phyloP scores from a whole-genome alignment of 2,888 invertebrate genomes.

The Patella ulyssiponensis region DNA sequence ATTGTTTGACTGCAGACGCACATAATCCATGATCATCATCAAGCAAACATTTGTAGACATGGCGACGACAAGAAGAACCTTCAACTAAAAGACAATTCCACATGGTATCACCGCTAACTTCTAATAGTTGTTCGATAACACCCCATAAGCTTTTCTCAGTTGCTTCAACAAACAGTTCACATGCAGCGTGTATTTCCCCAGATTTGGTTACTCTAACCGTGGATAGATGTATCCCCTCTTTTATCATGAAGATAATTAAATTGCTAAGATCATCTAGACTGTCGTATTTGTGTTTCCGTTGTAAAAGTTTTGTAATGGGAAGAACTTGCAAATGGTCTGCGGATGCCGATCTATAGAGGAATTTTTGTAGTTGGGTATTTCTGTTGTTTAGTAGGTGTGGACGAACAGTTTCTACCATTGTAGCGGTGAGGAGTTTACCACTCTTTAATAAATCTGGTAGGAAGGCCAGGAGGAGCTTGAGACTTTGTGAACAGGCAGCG shows the following conservation, averaged over 20 bases:
- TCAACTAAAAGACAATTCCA: conserved; percentile 36
- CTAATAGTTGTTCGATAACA: conserved; percentile 27
- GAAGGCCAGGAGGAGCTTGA: too few relatives aligned
- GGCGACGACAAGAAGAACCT: not conserved
- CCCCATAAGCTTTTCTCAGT: conserved; percentile 30
- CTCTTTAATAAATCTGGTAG: too few relatives aligned
- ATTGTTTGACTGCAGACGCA: not conserved
- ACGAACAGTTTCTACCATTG: not conserved
- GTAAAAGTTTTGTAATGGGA: conserved; percentile 15
- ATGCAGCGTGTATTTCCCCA: conserved; percentile 32
- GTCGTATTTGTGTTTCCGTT: not conserved
- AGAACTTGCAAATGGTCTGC: conserved; percentile 1
- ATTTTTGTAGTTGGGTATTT: conserved; percentile 13
- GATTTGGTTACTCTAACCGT: conserved; percentile 30
- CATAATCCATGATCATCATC: not conserved
- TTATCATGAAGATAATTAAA: conserved; percentile 28
- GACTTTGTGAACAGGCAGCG: not conserved
- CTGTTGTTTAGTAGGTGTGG: not conserved
- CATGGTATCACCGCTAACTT: conserved; percentile 23
- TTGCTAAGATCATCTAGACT: conserved; percentile 7
- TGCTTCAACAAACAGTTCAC: conserved; percentile 34
- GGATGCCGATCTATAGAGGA: conserved; percentile 20
- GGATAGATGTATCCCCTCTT: conserved; percentile 31
- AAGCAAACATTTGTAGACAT: not conserved
- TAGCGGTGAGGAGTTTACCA: not conserved